Evolutionary conservation across 2,797 vertebrate species (phyloP), one percentile per base, ranked within the genome.

Genomic region (Micropoecilia bifurca): DNA sequence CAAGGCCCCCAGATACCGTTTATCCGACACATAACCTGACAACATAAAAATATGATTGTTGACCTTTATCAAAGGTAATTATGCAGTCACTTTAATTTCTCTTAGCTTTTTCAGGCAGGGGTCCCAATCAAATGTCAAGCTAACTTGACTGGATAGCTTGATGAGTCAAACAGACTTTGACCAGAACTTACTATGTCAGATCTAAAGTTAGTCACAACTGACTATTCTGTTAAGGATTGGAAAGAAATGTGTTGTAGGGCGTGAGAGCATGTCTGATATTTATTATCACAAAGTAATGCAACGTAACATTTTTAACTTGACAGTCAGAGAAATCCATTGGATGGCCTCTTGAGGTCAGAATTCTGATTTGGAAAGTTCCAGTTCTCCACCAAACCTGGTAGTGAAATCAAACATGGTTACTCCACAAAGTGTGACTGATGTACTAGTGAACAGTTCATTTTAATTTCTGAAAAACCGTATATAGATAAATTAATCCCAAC

Each of bases 1-100:
- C 0, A 96, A 90, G 0, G 97, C 95, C 18, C 98, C 98, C 1
- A 98, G 96, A 90, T 97, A 99, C 0, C 97, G 96, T 22, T 96
- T 94, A 78, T 98, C 97, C 14, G 92, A 94, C 0, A 91, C 78
- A 84, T 99, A 99, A 46, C 96, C 98, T 99, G 94, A 0, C 8
- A 71, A 5, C 72, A 48, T 80, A 89, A 69, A 81, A 75, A 36
- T 9, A 18, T 3, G 0, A 9, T 39, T 4, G 4, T 75, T 20
- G n/a, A 61, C 25, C 18, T 61, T 14, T n/a, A 68, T 36, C 46
- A 69, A 53, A 53, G 55, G 3, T 8, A 25, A 63, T 36, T 41
- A 66, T 66, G 39, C 33, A 63, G 61, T 39, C 16, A 63, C 7
- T 36, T 63, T 22, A 22, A 10, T 25, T 43, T 41, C 4, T 69